Percentiles rank a stretch among this genome's conserved stretches.
These are phyloP conservation scores for Tenthredo mesomela DNA, from an alignment of 2,888 invertebrate species.

Conservation along the genomic window DNA sequence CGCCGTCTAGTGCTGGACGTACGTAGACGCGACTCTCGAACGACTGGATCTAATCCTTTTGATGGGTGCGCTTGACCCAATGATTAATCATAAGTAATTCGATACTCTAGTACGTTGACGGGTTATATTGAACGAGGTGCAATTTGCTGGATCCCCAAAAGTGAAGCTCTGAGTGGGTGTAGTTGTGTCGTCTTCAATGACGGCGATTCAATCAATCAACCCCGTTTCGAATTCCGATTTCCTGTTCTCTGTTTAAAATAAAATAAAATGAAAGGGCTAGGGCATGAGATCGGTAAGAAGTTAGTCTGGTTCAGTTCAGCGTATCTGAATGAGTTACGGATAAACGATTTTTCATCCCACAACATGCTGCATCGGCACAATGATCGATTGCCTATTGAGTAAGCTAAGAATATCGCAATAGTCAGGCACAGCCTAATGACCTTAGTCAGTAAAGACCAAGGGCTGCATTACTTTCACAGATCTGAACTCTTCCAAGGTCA, in stretches of 20 bases:
- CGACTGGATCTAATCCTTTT: constrained; percentile 19
- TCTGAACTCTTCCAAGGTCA: constrained; percentile 7
- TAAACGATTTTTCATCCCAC: constrained; percentile 26
- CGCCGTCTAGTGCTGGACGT: not conserved
- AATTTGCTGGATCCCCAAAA: constrained; percentile 9
- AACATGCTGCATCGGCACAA: constrained; percentile 31
- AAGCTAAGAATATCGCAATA: not conserved
- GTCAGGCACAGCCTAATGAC: constrained; percentile 38
- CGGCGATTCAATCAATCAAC: not conserved
- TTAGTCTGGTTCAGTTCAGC: not conserved
- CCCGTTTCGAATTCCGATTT: not conserved
- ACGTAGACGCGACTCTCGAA: not conserved
- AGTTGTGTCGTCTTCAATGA: not conserved
- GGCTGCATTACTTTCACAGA: not conserved
- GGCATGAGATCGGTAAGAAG: not conserved
- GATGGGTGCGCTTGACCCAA: constrained; percentile 28
- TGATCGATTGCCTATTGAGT: constrained; percentile 37
- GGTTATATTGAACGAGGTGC: not conserved
- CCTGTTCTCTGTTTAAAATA: not conserved
- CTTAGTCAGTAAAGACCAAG: not conserved
- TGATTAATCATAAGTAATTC: constrained; percentile 43
- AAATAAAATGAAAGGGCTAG: not conserved
- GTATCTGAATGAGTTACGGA: not conserved
- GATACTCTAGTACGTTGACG: not conserved
- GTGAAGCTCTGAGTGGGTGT: not conserved